These are phyloP conservation scores for Macheiramphus alcinus DNA, from an alignment of 2,113 vertebrate genomes.

Conservation along the genomic window DNA sequence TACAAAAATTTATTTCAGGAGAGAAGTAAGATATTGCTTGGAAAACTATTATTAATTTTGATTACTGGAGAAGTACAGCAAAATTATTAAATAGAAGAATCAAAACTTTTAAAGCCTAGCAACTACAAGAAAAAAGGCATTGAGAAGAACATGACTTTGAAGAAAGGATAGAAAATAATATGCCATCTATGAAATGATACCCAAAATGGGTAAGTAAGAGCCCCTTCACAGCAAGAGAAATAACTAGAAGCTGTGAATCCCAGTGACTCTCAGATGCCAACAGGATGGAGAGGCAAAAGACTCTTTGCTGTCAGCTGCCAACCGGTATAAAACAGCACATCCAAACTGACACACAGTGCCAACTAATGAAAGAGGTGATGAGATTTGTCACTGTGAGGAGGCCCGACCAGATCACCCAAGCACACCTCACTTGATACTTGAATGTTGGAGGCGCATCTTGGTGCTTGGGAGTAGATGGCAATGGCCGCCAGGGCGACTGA, in stretches of 20 bases:
- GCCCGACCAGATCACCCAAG: neutral
- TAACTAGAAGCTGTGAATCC: neutral
- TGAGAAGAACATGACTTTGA: neutral
- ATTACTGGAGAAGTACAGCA: neutral
- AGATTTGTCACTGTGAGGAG: neutral
- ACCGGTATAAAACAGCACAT: neutral
- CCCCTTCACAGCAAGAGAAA: neutral
- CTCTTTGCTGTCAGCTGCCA: neutral
- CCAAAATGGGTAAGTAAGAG: neutral
- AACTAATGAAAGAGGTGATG: neutral
- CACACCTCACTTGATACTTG: neutral
- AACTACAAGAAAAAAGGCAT: neutral
- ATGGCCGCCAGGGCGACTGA: neutral
- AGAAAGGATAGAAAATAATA: neutral
- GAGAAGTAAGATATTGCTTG: neutral
- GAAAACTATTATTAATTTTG: neutral
- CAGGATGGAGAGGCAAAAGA: neutral
- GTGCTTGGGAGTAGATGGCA: fast-evolving
- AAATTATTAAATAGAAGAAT: neutral
- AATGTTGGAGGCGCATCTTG: neutral
- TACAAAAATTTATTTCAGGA: neutral
- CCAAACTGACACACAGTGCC: neutral
- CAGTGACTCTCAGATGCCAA: neutral
- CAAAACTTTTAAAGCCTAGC: neutral
- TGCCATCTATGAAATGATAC: neutral